Base-by-base conservation (phyloP, 2,888 invertebrate species). In the Sphaerophoria rueppellii region DNA sequence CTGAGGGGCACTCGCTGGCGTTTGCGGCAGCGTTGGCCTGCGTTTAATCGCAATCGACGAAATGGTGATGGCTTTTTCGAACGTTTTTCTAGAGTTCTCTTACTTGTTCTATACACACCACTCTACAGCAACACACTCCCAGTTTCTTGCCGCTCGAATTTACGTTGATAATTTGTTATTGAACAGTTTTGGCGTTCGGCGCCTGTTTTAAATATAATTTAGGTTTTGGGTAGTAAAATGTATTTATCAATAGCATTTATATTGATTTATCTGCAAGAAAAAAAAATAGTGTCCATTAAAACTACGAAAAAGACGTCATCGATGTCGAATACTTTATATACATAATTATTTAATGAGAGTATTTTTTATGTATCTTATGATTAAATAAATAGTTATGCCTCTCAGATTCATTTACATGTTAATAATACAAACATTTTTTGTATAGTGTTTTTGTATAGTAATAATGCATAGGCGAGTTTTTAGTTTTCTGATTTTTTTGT, bases 21-120 rank as follows among this genome's bases (percentile, higher is more conserved):
- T 91, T 90, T 91, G 91, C 91, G 92, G 92, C 92, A 92, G 92
- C 92, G 92, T 91, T 90, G 92, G 92, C 92, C 92, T 92, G 90
- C 92, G 92, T 91, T 92, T 92, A 90, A 92, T 91, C 92, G 92
- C 92, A 91, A 92, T 92, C 91, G 92, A 92, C 92, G 92, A 92
- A 92, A 92, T 92, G 92, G 92, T 92, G 92, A 91, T 91, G 91
- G 91, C 89, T 92, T 92, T 92, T 92, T 90, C 90, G 87, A 89
- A 90, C 89, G 85, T 73, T 73, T 73, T 81, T 77, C 70, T 61
- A 69, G 81, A 85, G 85, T 85, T 85, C 14, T 73, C 32, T 43
- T 50, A 16, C 5, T 52, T 55, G 48, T 40, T 75, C 48, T 46
- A 79, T 75, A n/a, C 54, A 40, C 67, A 67, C 67, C 67, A 80